Percentiles rank a stretch among this genome's conserved stretches.
phyloP scores from a whole-genome alignment of 2,888 invertebrate genomes.

The Oxyscelio sp. region DNA sequence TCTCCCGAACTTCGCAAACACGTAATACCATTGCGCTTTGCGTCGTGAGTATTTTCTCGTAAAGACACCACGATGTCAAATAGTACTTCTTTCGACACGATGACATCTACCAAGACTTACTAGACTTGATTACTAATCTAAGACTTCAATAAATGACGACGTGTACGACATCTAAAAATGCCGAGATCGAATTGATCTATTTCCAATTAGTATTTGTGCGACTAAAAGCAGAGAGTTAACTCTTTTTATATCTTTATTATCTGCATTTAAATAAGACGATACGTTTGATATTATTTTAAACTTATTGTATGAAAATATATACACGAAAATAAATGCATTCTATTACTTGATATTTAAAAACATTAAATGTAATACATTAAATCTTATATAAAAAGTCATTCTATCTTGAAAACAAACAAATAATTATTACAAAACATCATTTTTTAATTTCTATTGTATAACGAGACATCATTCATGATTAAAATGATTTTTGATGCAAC shows the following conservation, averaged over 20 bases:
- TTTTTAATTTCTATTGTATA: too few species aligned
- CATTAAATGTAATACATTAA: too few species aligned
- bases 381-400: too few species aligned
- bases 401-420: too few species aligned
- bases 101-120: slow-evolving; percentile 34
- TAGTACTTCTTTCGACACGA: slow-evolving; percentile 30
- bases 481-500: too few species aligned
- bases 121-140: slow-evolving; percentile 49
- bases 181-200: not conserved
- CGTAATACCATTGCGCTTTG: slow-evolving; percentile 68
- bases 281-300: too few species aligned
- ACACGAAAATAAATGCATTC: too few species aligned
- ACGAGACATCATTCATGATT: not conserved
- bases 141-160: slow-evolving; percentile 36
- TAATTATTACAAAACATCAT: too few species aligned
- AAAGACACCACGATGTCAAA: slow-evolving; percentile 53
- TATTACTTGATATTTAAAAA: too few species aligned
- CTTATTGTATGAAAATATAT: too few species aligned
- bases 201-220: not conserved
- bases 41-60: slow-evolving; percentile 69
- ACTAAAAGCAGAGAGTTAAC: not conserved
- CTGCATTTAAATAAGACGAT: not conserved
- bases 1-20: slow-evolving; percentile 67
- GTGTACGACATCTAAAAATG: slow-evolving; percentile 10
- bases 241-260: not conserved